phyloP scores from a whole-genome alignment of 1,140 invertebrate genomes.

The Periplaneta americana region DNA sequence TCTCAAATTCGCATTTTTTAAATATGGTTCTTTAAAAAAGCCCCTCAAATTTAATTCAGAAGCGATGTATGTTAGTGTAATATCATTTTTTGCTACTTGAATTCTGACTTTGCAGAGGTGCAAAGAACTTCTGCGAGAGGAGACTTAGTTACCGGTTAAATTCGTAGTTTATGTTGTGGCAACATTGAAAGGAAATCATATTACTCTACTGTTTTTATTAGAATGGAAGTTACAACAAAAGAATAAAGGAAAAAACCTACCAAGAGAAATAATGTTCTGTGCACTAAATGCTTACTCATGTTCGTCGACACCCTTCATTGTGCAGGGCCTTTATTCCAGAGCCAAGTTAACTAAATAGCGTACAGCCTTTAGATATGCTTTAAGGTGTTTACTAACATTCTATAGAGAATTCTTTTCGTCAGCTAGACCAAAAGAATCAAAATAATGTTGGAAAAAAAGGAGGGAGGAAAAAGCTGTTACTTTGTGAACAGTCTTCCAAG shows the following conservation, averaged over 20 bases:
- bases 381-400: background rate
- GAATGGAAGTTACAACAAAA: background rate
- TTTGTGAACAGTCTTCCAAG: background rate
- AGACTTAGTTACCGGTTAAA: too few species aligned
- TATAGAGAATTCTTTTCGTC: background rate
- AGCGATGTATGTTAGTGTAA: too few species aligned
- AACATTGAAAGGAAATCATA: too few species aligned
- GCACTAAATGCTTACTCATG: background rate
- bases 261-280: background rate
- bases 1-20: too few species aligned
- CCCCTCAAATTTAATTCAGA: too few species aligned
- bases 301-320: background rate
- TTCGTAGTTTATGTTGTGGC: background rate
- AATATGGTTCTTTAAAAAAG: too few species aligned
- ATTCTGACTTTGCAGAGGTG: too few species aligned
- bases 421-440: background rate
- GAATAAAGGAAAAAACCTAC: background rate
- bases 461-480: too few species aligned
- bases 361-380: background rate
- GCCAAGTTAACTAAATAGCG: background rate
- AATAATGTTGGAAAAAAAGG: background rate
- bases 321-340: background rate
- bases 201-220: background rate
- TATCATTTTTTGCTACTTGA: too few species aligned
- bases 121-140: too few species aligned